Evolutionary conservation across 92 coral and sea anemone species (phyloP).

Genomic region (Actinostola sp.): DNA sequence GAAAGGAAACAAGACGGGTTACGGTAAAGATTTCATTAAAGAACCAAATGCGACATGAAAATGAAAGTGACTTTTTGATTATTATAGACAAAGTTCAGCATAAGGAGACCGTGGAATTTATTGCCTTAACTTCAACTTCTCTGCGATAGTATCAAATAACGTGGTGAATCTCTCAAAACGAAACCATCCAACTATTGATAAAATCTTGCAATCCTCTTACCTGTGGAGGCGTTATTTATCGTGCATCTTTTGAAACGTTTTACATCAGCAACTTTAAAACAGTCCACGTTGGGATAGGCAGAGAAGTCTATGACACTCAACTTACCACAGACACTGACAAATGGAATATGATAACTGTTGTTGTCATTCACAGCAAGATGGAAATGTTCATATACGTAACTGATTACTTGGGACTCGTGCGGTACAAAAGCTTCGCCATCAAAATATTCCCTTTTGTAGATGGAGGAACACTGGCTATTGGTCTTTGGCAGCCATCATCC

Average conservation of each 20-base stretch:
- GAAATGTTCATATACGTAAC: conserved; percentile 57
- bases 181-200: conserved; percentile 52
- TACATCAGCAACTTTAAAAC: conserved; percentile 53
- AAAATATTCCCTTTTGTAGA: conserved; percentile 28
- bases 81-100: conserved; percentile 29
- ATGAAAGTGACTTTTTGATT: conserved; percentile 19
- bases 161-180: conserved; percentile 31
- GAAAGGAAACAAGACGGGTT: conserved; percentile 12
- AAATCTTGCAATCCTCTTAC: conserved; percentile 46
- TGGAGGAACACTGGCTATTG: conserved; percentile 61
- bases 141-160: conserved; percentile 53
- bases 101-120: conserved; percentile 62
- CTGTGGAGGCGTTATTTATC: conserved; percentile 70
- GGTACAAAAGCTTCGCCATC: conserved; percentile 36
- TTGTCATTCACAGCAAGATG: conserved; percentile 31
- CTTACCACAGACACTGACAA: conserved; percentile 39
- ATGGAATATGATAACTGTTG: conserved; percentile 70
- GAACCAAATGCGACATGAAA: conserved; percentile 15
- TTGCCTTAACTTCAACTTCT: conserved; percentile 51
- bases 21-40: conserved; percentile 27
- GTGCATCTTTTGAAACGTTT: conserved; percentile 44
- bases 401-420: conserved; percentile 42
- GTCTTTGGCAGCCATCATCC: conserved; percentile 73
- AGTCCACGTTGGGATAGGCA: conserved; percentile 53
- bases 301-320: conserved; percentile 44